Evolutionary conservation across 2,888 invertebrate genomes (phyloP).

Genomic region (Escarpia spicata): DNA sequence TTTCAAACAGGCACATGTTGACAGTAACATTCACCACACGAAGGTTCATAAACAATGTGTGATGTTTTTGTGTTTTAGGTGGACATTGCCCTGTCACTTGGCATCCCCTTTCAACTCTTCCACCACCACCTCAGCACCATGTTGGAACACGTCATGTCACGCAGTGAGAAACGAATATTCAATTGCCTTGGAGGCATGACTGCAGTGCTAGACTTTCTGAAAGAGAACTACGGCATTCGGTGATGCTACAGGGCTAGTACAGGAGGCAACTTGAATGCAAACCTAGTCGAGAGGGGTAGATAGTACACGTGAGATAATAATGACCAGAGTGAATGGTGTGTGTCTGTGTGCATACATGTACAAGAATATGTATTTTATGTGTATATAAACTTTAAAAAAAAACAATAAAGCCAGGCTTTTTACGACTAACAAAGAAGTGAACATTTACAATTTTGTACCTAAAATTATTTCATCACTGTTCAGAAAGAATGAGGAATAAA

Average conservation of each 20-base stretch:
- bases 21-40: too few species aligned
- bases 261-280: not conserved
- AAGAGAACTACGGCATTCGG: constrained; percentile 35
- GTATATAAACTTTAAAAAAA: not conserved
- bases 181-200: constrained; percentile 67
- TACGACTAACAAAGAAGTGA: not conserved
- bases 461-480: not conserved
- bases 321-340: not conserved
- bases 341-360: not conserved
- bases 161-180: constrained; percentile 79
- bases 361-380: not conserved
- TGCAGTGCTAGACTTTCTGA: constrained; percentile 41
- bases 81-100: constrained; percentile 70
- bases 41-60: not conserved
- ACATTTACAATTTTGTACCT: not conserved
- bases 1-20: too few species aligned
- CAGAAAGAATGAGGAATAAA: not conserved
- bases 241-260: not conserved
- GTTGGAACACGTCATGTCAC: constrained; percentile 84
- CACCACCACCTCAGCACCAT: constrained; percentile 97
- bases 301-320: not conserved
- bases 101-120: constrained; percentile 84
- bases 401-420: too few species aligned
- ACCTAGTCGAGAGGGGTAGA: not conserved
- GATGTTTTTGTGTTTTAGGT: constrained; percentile 51